Percentiles rank a stretch among this genome's conserved stretches.
Conservation (phyloP, 2,113 vertebrate species). For the Labeo rohita region DNA sequence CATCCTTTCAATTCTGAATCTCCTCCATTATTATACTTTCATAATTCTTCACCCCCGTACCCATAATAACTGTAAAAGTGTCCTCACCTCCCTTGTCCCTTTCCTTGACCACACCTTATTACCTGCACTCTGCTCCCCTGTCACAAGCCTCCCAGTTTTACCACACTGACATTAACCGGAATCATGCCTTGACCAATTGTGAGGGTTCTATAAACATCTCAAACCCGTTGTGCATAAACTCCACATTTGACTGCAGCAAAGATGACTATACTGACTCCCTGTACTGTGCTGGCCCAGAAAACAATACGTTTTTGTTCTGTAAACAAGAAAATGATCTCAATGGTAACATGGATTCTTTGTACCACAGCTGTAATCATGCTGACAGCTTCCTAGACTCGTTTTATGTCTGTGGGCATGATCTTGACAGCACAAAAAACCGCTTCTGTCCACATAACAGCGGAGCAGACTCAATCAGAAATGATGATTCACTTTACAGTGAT, state of each 20-base stretch:
- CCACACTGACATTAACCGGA: constrained; percentile 66
- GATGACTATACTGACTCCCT: constrained; percentile 48
- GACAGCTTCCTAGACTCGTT: constrained; percentile 56
- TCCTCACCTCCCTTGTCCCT: constrained; percentile 76
- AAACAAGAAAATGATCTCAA: constrained; percentile 49
- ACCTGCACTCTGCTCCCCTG: constrained; percentile 72
- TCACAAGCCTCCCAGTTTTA: constrained; percentile 63
- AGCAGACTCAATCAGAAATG: constrained; percentile 52
- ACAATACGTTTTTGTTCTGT: constrained; percentile 44
- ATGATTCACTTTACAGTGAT: constrained; percentile 68
- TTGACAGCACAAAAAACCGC: background rate
- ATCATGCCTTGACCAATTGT: constrained; percentile 49
- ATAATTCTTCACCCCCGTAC: constrained; percentile 51
- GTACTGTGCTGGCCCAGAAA: constrained; percentile 28
- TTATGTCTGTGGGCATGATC: constrained; percentile 34
- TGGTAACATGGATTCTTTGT: constrained; percentile 49
- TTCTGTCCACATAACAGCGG: constrained; percentile 25
- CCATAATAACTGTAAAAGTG: constrained; percentile 63
- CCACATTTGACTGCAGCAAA: constrained; percentile 38
- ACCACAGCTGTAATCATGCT: constrained; percentile 27
- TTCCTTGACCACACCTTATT: constrained; percentile 69
- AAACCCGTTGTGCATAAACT: constrained; percentile 5
- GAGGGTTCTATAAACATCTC: constrained; percentile 56
- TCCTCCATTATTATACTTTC: constrained; percentile 4
- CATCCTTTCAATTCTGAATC: constrained; percentile 46